phyloP scores from a whole-genome alignment of 1,140 invertebrate genomes.

The roundworm (Caenorhabditis elegans) region WBcel235 BX284606.5:9964001-9964500 shows the following conservation, averaged over 20 bases:
- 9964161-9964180: not conserved
- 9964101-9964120: slow-evolving; percentile 24
- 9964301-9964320: too few relatives aligned
- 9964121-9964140: not conserved
- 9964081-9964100: slow-evolving; percentile 40
- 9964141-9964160: not conserved
- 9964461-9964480: not conserved
- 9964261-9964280: slow-evolving; percentile 21
- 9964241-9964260: not conserved
- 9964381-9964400: not conserved
- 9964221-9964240: not conserved
- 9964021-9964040: slow-evolving; percentile 16
- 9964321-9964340: too few relatives aligned
- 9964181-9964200: not conserved
- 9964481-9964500: not conserved
- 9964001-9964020: slow-evolving; percentile 42
- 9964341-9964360: too few relatives aligned
- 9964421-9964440: not conserved
- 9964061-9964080: slow-evolving; percentile 45
- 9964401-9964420: not conserved
- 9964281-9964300: slow-evolving; percentile 23
- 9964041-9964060: not conserved
- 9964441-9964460: too few relatives aligned
- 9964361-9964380: not conserved
- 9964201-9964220: slow-evolving; percentile 29